These are phyloP conservation scores for Isurus oxyrinchus DNA, from an alignment of 2,113 vertebrate species.

Conservation along the genomic window DNA sequence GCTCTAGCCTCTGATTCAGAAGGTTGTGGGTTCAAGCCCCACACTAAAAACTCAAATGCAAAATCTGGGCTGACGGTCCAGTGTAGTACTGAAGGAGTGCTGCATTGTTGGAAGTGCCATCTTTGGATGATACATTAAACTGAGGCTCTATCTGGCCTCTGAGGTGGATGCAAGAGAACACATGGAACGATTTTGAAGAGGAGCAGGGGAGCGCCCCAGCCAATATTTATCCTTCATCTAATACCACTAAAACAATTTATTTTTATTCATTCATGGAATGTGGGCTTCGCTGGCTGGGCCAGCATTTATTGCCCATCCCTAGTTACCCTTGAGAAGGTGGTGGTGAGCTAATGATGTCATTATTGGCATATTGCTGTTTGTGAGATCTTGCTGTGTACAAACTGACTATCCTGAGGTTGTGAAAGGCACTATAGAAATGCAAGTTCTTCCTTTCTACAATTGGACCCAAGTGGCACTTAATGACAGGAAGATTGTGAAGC, in stretches of 20 bases:
- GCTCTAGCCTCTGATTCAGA: background rate
- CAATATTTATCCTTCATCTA: background rate
- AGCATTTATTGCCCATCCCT: too few relatives aligned
- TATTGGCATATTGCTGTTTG: background rate
- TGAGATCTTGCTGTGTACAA: background rate
- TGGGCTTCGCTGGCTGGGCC: too few relatives aligned
- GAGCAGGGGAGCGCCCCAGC: background rate
- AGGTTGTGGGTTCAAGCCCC: background rate
- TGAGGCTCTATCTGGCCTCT: background rate
- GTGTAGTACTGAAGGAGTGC: background rate
- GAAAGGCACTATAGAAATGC: background rate
- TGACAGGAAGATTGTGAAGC: background rate
- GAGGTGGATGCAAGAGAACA: background rate
- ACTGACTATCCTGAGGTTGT: background rate
- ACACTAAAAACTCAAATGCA: background rate
- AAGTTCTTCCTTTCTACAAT: background rate
- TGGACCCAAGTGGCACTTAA: background rate
- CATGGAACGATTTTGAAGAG: too few relatives aligned
- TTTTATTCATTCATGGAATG: too few relatives aligned
- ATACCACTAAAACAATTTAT: background rate
- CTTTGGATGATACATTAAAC: background rate
- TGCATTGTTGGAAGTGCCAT: too few relatives aligned
- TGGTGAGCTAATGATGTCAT: background rate
- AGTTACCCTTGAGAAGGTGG: too few relatives aligned
- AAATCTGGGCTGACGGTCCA: background rate